A percentile compares a stretch with the other conserved stretches of the same genome.
phyloP scores from a whole-genome alignment of 2,797 vertebrate genomes.

The Thaleichthys pacificus region DNA sequence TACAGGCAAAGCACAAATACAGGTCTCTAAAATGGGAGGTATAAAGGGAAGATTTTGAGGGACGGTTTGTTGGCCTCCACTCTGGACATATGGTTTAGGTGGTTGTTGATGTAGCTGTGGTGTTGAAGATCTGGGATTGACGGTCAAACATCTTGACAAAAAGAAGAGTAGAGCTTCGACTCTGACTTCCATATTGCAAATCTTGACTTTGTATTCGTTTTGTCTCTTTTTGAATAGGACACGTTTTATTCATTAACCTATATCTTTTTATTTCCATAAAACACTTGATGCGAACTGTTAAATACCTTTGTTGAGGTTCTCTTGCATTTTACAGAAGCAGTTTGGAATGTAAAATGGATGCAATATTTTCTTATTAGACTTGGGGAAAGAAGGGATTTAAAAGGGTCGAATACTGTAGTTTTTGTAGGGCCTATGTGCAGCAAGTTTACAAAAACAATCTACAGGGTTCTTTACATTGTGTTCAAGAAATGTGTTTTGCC shows the following conservation, averaged over 20 bases:
- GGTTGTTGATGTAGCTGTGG: neutral
- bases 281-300: conserved; percentile 8
- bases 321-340: conserved; percentile 4
- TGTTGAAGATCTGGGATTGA: neutral
- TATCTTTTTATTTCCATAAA: conserved; percentile 10
- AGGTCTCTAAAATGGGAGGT: conserved; percentile 3
- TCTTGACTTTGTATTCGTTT: neutral
- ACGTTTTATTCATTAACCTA: neutral
- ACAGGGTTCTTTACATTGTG: neutral
- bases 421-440: too few species aligned
- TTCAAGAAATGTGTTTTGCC: conserved; percentile 6
- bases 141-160: neutral
- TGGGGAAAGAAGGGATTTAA: too few species aligned
- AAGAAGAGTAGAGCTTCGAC: neutral
- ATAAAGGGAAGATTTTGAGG: neutral
- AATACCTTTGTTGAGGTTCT: conserved; percentile 9
- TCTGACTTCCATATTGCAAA: too few species aligned
- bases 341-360: neutral
- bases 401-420: too few species aligned
- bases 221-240: conserved; percentile 3
- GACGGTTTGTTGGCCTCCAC: conserved; percentile 7
- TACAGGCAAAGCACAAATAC: conserved; percentile 48
- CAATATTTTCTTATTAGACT: too few species aligned
- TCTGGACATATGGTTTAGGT: neutral
- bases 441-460: neutral